Evolutionary conservation across 2,113 vertebrate species (phyloP), one percentile per base, ranked within the genome.

Genomic region (Gopherus evgoodei): DNA sequence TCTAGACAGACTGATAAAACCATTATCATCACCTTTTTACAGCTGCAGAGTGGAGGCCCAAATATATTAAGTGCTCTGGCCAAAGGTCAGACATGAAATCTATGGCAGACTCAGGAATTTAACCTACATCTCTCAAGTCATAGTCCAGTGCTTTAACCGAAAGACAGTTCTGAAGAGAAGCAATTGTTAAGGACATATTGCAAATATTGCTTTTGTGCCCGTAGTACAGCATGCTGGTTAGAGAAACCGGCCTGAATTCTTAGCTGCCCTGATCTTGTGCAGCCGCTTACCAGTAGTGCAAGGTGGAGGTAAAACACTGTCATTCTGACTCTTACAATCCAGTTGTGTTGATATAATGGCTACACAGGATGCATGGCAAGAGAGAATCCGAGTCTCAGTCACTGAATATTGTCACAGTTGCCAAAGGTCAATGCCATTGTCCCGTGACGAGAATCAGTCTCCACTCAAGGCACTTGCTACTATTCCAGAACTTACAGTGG

Each of bases 341-440:
- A 76, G 24, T 76, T 76, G 21, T 44, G 22, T 21, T 44, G 10
- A 24, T 11, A 24, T 25, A 42, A 76, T 76, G 38, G 38, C 22
- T 76, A 38, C 22, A 44, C 38, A 44, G 35, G 62, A 17, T 76
- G 38, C 38, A 44, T 38, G 38, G 72, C 11, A n/a, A 65, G 62
- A 19, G 35, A 4, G 27, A 1, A 86, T 93, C 93, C 69, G 78
- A 88, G 38, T 31, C 29, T 10, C 13, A 2, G 42, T 89, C 62
- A 5, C 0, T 0, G 75, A 75, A 65, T 4, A 35, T 16, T 50
- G 24, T 29, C 11, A 13, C 3, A 2, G 53, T 81, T 93, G 27
- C 81, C 35, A 90, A 24, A 38, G 0, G 0, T 87, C 88, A 52
- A 25, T 76, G 38, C 31, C 35, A 2, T n/a, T 72, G 54, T 75